Evolutionary conservation across 1,140 invertebrate genomes (phyloP), one percentile per base, ranked within the genome.

Genomic region (Gryllus bimaculatus): DNA sequence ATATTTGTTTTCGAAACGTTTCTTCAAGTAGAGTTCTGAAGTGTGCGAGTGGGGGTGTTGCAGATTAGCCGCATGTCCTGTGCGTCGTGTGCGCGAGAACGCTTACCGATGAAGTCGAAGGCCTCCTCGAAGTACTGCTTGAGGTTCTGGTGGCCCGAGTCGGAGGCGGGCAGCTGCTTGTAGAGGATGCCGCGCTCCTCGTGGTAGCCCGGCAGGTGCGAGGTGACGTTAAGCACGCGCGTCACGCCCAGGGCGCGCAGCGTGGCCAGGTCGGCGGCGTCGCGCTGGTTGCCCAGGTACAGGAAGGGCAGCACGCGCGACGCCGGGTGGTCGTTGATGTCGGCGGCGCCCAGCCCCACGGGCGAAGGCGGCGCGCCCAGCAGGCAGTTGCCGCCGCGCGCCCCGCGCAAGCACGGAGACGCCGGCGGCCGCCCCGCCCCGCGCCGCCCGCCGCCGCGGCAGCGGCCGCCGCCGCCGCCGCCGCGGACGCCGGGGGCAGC

Each of bases 41-140:
- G 26, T 39, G 26, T 39, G 26, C 26, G 26, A 39, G 26, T 39
- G 26, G 1, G 26, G 1, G 26, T 39, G 26, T 39, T 39, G 26
- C 26, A 39, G 26, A 39, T 39, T 39, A 5, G 26, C 26, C 26
- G 26, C 5, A 39, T 39, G 26, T 39, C 26, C 26, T 39, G 26
- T 39, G 26, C 26, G 26, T 39, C 26, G 26, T 2, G 26, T 39
- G 26, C 5, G 26, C 26, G 26, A 39, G 26, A 39, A 78, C 78
- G 89, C 91, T 93, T 86, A 96, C 95, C 95, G 83, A 97, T 97
- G 87, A 96, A 97, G 81, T 94, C 91, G 85, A 93, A 95, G 79
- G 95, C 94, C 85, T 96, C 94, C 84, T 96, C 93, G 87, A 96
- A 97, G 89, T 96, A 96, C 88, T 96, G 95, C 83, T 94, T 93